Conservation (phyloP, 2,797 vertebrate species). For the Semaprochilodus insignis region DNA sequence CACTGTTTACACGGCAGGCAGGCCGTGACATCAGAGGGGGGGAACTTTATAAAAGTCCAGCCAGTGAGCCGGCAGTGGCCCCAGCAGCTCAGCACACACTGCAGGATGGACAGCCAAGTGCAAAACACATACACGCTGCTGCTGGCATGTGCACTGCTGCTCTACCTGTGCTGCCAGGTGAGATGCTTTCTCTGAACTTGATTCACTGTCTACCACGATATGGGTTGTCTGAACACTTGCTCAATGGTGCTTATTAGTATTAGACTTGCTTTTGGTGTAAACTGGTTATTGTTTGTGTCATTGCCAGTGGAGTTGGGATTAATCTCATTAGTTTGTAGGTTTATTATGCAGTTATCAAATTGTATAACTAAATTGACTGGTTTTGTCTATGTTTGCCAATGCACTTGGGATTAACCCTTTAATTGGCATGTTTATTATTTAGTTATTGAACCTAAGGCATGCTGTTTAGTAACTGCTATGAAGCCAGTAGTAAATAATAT, state of each 20-base stretch:
- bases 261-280: not conserved
- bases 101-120: constrained; percentile 52
- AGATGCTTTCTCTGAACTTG: constrained; percentile 28
- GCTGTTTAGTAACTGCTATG: no score
- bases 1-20: constrained; percentile 81
- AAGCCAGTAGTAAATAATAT: no score
- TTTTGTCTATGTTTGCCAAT: not conserved
- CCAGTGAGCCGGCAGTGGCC: constrained; percentile 71
- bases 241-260: constrained; percentile 1
- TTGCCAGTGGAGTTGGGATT: not conserved
- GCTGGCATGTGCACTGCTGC: constrained; percentile 39
- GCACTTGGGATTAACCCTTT: not conserved
- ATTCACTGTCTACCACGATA: constrained; percentile 19
- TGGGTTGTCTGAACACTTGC: constrained; percentile 12
- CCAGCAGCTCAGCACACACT: constrained; percentile 56
- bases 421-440: not conserved
- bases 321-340: not conserved
- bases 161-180: constrained; percentile 53
- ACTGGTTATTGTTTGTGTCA: no score
- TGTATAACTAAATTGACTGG: not conserved
- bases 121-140: constrained; percentile 47
- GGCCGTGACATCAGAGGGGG: constrained; percentile 79
- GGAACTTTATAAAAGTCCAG: constrained; percentile 82
- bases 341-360: not conserved
- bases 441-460: no score